phyloP scores from a whole-genome alignment of 1,140 invertebrate species.

The Chelonus insularis region DNA sequence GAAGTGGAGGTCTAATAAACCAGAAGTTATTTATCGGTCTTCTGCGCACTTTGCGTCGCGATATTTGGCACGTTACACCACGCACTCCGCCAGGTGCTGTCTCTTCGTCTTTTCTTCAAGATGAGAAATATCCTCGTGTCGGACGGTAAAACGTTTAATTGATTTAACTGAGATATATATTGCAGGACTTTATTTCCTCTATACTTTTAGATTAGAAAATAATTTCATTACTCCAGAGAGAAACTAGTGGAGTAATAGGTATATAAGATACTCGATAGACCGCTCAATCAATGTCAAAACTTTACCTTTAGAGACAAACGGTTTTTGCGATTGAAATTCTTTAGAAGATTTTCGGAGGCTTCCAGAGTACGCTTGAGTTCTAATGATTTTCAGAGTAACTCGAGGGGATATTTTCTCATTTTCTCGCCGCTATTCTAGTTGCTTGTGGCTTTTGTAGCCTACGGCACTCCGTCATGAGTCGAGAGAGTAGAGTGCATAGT shows the following conservation, averaged over 20 bases:
- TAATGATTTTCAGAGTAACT: conserved; percentile 5
- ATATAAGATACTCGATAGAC: background rate
- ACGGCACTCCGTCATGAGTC: background rate
- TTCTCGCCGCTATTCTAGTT: conserved; percentile 3
- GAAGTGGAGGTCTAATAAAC: conserved; percentile 52
- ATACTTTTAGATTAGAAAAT: conserved; percentile 7
- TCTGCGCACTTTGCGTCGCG: conserved; percentile 28
- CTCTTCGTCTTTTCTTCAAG: background rate
- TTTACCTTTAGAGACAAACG: background rate
- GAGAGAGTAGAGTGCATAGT: conserved; percentile 15
- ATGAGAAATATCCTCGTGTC: conserved; percentile 33
- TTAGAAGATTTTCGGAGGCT: background rate
- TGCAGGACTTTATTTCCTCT: background rate
- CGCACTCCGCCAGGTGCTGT: conserved; percentile 11
- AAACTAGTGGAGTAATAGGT: background rate
- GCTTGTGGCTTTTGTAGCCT: background rate
- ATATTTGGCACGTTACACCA: conserved; percentile 26
- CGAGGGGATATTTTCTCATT: conserved; percentile 16
- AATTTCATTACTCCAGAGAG: conserved; percentile 27
- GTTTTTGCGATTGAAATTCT: conserved; percentile 12
- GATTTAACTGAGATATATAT: background rate
- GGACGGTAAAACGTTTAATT: conserved; percentile 51
- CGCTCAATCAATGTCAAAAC: conserved; percentile 11
- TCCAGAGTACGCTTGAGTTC: background rate
- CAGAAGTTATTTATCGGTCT: conserved; percentile 58